A percentile compares a stretch with the other conserved stretches of the same genome.
phyloP scores from a whole-genome alignment of 2,888 invertebrate genomes.

The Drosophila nr. medialis region DNA sequence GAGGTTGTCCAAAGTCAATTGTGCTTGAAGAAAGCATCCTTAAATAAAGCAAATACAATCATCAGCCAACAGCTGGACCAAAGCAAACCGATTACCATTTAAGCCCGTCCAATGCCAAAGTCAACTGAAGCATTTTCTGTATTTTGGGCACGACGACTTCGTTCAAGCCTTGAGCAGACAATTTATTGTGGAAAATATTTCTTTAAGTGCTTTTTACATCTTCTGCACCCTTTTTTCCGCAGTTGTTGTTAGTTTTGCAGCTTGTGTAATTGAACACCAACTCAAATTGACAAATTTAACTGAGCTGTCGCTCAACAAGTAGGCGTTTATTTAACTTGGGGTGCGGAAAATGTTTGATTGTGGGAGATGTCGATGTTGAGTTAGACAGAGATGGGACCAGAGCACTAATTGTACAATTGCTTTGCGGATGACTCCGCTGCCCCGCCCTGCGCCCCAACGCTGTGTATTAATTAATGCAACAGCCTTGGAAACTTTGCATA shows the following conservation, averaged over 20 bases:
- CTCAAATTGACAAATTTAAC: slow-evolving; percentile 59
- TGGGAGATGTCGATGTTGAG: background rate
- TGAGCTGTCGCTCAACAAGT: slow-evolving; percentile 20
- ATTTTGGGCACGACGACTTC: slow-evolving; percentile 35
- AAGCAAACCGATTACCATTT: slow-evolving; percentile 13
- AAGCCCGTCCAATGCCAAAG: slow-evolving; percentile 27
- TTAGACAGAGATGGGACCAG: background rate
- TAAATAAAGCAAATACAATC: slow-evolving; percentile 13
- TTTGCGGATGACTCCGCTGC: slow-evolving; percentile 12
- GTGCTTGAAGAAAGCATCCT: slow-evolving; percentile 8
- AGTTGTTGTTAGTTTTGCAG: slow-evolving; percentile 17
- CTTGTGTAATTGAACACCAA: slow-evolving; percentile 75
- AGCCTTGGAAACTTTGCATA: slow-evolving; percentile 74
- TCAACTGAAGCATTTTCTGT: slow-evolving; percentile 35
- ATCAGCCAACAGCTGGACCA: background rate
- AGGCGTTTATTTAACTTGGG: slow-evolving; percentile 33
- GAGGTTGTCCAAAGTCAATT: slow-evolving; percentile 1
- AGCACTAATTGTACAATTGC: slow-evolving; percentile 64
- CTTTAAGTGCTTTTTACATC: slow-evolving; percentile 47
- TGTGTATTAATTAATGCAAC: slow-evolving; percentile 69
- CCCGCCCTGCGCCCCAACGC: background rate
- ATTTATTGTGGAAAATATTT: slow-evolving; percentile 52
- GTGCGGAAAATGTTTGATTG: slow-evolving; percentile 40
- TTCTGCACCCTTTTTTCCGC: slow-evolving; percentile 27
- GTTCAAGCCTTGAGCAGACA: slow-evolving; percentile 17